phyloP scores from a whole-genome alignment of 1,140 invertebrate species.

The Cotesia vestalis region DNA sequence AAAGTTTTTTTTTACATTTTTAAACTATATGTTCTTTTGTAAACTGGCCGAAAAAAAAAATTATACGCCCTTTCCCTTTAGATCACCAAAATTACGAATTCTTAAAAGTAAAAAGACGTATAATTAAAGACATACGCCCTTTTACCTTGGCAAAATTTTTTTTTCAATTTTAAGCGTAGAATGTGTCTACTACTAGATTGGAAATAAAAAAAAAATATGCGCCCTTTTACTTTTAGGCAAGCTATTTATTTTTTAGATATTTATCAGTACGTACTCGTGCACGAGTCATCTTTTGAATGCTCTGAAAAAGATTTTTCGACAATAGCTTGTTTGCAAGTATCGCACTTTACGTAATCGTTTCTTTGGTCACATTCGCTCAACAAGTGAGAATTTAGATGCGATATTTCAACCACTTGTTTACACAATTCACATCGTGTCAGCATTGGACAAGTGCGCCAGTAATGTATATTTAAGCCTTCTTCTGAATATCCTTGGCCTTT shows the following conservation, averaged over 20 bases:
- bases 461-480: conserved; percentile 85
- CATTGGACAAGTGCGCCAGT: conserved; percentile 91
- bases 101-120: too few species aligned
- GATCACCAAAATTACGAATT: neutral
- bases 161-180: too few species aligned
- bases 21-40: neutral
- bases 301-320: conserved; percentile 69
- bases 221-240: too few species aligned
- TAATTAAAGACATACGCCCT: too few species aligned
- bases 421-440: conserved; percentile 87
- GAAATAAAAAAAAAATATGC: too few species aligned
- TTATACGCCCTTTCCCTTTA: neutral
- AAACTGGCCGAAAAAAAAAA: conserved; percentile 20
- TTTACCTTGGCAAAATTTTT: too few species aligned
- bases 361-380: conserved; percentile 76
- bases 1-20: too few species aligned
- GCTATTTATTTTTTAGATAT: neutral
- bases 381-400: conserved; percentile 82
- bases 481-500: conserved; percentile 75
- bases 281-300: conserved; percentile 71
- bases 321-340: conserved; percentile 74
- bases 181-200: too few species aligned
- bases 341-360: conserved; percentile 73
- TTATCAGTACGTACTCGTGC: conserved; percentile 62
- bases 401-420: conserved; percentile 88